phyloP scores from a whole-genome alignment of 2,113 vertebrate genomes.

The Aphelocoma coerulescens region DNA sequence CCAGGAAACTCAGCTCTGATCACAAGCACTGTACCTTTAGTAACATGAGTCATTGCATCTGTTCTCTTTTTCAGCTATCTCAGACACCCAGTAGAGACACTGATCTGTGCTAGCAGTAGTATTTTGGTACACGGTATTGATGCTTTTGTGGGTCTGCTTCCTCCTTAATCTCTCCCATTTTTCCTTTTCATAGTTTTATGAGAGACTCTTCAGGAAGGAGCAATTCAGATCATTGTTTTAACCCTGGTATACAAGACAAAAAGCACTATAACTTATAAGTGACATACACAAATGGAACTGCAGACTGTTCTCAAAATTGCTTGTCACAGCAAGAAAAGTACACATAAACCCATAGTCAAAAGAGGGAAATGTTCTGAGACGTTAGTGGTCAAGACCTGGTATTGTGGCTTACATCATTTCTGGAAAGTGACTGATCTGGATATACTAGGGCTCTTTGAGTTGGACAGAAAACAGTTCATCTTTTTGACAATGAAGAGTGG shows the following conservation, averaged over 20 bases:
- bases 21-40: not conserved
- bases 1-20: not conserved
- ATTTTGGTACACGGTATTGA: not conserved
- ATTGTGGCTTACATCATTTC: not conserved
- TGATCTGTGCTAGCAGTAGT: not conserved
- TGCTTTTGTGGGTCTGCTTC: not conserved
- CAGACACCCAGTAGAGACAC: not conserved
- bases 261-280: not conserved
- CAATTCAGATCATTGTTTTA: not conserved
- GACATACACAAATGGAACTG: not conserved
- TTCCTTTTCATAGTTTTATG: not conserved
- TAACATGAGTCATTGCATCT: conserved; percentile 23
- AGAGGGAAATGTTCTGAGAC: not conserved
- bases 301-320: not conserved
- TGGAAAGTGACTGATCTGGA: conserved; percentile 1
- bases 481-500: not conserved
- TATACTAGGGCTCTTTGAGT: not conserved
- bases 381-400: conserved; percentile 26
- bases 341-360: not conserved
- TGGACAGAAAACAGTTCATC: conserved; percentile 5
- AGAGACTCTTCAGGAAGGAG: not conserved
- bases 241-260: not conserved
- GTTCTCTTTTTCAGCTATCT: not conserved
- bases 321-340: not conserved
- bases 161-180: not conserved